A percentile compares a stretch with the other conserved stretches of the same genome.
These are phyloP conservation scores for Pollicipes pollicipes DNA, from an alignment of 1,140 invertebrate species.

Conservation along the genomic window DNA sequence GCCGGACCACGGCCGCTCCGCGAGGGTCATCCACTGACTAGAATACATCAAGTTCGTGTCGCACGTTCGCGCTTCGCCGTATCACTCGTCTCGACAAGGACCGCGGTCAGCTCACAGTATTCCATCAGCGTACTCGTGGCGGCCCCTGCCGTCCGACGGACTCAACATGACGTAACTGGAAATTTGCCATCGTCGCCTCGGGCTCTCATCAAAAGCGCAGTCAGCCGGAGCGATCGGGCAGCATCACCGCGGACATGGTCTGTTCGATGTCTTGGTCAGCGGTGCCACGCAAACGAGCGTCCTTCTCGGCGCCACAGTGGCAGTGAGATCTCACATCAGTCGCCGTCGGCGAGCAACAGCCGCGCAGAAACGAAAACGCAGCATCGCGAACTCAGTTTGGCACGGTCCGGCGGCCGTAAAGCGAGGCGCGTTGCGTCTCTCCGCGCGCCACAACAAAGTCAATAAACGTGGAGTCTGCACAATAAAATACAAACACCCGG, in stretches of 20 bases:
- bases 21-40: neutral
- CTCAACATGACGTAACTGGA: neutral
- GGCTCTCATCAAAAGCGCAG: no score
- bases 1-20: no score
- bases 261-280: no score
- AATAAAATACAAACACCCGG: neutral
- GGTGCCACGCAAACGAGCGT: neutral
- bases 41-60: neutral
- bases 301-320: no score
- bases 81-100: neutral
- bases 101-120: neutral
- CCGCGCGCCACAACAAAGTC: neutral
- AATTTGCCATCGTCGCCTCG: neutral
- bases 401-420: neutral
- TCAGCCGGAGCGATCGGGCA: no score
- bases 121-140: no score
- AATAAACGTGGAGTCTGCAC: neutral
- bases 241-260: no score
- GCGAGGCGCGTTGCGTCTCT: neutral
- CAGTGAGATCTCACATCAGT: no score
- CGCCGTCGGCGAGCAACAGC: neutral
- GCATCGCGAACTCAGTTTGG: neutral
- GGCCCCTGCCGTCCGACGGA: no score
- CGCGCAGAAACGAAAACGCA: neutral
- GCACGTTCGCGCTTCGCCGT: neutral